Base-by-base conservation (phyloP, 2,888 invertebrate species). In the Mythimna loreyi region DNA sequence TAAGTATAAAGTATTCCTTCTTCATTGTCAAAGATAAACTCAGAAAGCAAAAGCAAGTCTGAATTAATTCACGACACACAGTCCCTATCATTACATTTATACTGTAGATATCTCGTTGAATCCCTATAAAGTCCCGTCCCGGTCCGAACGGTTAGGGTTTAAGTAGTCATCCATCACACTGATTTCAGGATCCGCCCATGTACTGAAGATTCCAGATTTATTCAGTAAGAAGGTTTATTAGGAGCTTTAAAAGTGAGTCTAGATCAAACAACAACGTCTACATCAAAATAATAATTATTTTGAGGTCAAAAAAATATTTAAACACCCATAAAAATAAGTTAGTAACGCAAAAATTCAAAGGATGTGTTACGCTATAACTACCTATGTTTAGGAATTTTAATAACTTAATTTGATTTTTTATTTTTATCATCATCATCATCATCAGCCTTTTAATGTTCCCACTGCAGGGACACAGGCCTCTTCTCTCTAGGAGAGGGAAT, bases 161-260 rank as follows among this genome's bases (percentile, higher is more conserved):
- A 45, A 70, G 59, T 33, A 53, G 59, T 13, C 43, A 78, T 78
- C 75, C 36, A 53, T 80, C 70, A 78, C 75, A 60, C 69, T 57
- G 75, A 80, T 78, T 80, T 60, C 53, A 45, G 25, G 40, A 56
- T 59, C 62, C 50, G 70, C 68, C 75, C 80, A 49, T 28, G 30
- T 11, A 36, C 21, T 75, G 43, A 68, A 28, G 13, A 19, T 19
- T 43, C 45, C 33, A 64, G 80, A 80, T 78, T 75, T 63, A 66
- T 52, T 58, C 33, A 9, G 47, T 45, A 49, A 21, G 55, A 59
- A 25, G 21, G n/a, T 64, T 76, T 58, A 67, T n/a, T n/a, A 16
- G n/a, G 47, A 30, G 21, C 33, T 55, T 70, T 50, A 19, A 58
- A 19, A 23, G 13, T 33, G 45, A 6, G 8, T 53, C 13, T 28